Conservation (phyloP, 2,888 invertebrate genomes). For the Philhelius pedissequus region DNA sequence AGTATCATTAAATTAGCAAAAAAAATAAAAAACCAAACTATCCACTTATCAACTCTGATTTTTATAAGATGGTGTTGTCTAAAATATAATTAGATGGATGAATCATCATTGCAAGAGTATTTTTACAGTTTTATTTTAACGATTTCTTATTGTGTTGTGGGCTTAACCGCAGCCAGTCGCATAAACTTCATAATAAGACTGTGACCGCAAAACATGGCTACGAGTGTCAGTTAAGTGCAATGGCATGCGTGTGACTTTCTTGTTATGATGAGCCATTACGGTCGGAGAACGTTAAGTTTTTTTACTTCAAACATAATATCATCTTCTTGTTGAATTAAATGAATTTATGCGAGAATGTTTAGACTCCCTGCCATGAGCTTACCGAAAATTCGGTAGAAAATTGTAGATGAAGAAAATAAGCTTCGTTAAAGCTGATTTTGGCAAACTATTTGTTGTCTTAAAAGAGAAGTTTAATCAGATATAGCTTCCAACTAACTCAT, state of each 20-base stretch:
- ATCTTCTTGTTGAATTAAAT: too few species aligned
- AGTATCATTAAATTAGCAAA: too few species aligned
- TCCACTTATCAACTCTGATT: too few species aligned
- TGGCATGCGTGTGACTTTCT: slow-evolving; percentile 67
- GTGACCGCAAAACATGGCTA: slow-evolving; percentile 46
- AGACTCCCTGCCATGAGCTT: too few species aligned
- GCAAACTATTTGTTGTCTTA: neutral
- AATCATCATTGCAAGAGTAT: neutral
- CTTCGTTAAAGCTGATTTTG: neutral
- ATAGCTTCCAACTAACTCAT: neutral
- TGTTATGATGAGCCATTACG: slow-evolving; percentile 41
- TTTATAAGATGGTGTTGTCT: neutral
- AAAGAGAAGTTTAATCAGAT: neutral
- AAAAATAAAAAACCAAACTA: too few species aligned
- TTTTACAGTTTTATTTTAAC: neutral
- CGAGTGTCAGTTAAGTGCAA: slow-evolving; percentile 59
- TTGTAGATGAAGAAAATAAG: too few species aligned
- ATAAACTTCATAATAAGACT: slow-evolving; percentile 44
- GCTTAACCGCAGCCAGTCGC: slow-evolving; percentile 16
- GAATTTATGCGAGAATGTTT: too few species aligned
- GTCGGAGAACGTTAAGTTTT: too few species aligned
- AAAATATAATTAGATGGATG: neutral
- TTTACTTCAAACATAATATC: too few species aligned
- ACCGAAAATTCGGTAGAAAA: too few species aligned
- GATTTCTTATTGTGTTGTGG: slow-evolving; percentile 6